Percentiles rank a stretch among this genome's conserved stretches.
phyloP scores from a whole-genome alignment of 2,797 vertebrate genomes.

The Gallinago solitaria region DNA sequence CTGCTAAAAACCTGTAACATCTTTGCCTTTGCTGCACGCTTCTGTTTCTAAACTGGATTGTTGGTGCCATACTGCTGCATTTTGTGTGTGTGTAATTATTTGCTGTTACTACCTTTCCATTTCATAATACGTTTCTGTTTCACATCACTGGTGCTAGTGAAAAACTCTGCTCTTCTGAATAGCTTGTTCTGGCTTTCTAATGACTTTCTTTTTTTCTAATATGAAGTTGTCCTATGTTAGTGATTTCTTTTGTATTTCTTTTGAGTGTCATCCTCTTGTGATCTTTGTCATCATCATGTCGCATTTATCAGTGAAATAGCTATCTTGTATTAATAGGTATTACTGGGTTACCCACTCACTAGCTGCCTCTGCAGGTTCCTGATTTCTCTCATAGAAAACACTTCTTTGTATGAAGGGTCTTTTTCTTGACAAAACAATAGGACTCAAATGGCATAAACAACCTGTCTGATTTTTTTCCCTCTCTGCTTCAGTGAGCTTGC shows the following conservation, averaged over 20 bases:
- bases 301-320: not conserved
- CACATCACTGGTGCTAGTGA: not conserved
- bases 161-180: not conserved
- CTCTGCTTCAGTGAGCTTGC: not conserved
- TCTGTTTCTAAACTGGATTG: not conserved
- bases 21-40: not conserved
- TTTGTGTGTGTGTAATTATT: not conserved
- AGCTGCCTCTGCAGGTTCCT: not conserved
- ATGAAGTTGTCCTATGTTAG: not conserved
- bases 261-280: not conserved
- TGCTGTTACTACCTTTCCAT: not conserved
- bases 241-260: not conserved
- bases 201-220: not conserved
- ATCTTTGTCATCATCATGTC: not conserved
- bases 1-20: not conserved
- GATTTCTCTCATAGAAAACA: not conserved
- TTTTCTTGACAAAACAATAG: not conserved
- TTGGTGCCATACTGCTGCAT: not conserved
- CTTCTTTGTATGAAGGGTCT: not conserved
- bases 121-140: not conserved
- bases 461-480: not conserved
- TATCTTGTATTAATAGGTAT: not conserved
- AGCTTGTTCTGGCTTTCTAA: not conserved
- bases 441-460: constrained; percentile 13
- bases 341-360: not conserved